phyloP scores from a whole-genome alignment of 1,140 invertebrate species.

The Physella acuta region DNA sequence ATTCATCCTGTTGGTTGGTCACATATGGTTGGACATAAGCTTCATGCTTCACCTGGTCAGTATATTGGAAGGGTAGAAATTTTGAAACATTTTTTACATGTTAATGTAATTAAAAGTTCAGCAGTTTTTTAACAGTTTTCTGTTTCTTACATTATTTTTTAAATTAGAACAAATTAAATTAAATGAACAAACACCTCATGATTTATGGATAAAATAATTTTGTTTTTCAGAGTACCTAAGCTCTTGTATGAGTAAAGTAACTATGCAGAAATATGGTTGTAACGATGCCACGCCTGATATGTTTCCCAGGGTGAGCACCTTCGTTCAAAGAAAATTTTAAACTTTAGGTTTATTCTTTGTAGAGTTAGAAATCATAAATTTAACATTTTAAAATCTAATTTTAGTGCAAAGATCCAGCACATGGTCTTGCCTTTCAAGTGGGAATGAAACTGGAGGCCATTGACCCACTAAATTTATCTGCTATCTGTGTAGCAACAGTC shows the following conservation, averaged over 20 bases:
- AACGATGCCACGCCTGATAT: slow-evolving; percentile 77
- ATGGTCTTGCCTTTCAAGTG: slow-evolving; percentile 68
- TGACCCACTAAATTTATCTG: slow-evolving; percentile 90
- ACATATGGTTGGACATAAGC: slow-evolving; percentile 74
- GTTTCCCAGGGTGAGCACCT: slow-evolving; percentile 65
- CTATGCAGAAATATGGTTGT: slow-evolving; percentile 63
- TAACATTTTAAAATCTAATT: slow-evolving; percentile 3
- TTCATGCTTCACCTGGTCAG: slow-evolving; percentile 68
- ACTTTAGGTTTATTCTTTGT: slow-evolving; percentile 1
- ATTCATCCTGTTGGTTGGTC: slow-evolving; percentile 97
- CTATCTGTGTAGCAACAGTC: slow-evolving; percentile 92
- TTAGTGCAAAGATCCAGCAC: slow-evolving; percentile 46
- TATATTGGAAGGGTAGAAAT: not conserved
- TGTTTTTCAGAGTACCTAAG: slow-evolving; percentile 58
- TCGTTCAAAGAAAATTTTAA: no score
- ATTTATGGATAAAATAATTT: no score
- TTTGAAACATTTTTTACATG: not conserved
- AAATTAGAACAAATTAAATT: not conserved
- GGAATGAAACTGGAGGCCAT: slow-evolving; percentile 97
- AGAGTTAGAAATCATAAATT: not conserved
- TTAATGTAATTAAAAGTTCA: not conserved
- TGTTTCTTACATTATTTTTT: not conserved
- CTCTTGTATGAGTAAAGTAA: slow-evolving; percentile 57
- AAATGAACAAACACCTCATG: no score
- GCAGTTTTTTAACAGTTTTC: not conserved